Conservation (phyloP, 2,888 invertebrate genomes). For the Autographa pulchrina region DNA sequence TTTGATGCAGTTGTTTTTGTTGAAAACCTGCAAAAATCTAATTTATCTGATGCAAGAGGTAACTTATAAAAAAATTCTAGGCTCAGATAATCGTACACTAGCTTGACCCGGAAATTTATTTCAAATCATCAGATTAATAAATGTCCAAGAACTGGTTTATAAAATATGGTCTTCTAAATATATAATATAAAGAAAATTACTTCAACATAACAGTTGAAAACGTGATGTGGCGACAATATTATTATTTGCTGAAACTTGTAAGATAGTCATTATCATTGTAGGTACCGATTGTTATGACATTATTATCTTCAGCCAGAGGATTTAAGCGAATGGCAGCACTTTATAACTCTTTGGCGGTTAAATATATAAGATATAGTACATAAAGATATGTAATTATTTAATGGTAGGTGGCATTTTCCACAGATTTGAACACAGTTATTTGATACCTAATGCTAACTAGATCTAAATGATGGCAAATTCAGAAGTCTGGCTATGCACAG, state of each 20-base stretch:
- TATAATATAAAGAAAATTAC: background rate
- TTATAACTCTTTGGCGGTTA: conserved; percentile 14
- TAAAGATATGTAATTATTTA: background rate
- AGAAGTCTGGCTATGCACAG: too few relatives aligned
- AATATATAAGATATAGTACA: background rate
- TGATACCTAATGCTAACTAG: too few relatives aligned
- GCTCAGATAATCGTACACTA: too few relatives aligned
- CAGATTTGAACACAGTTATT: background rate
- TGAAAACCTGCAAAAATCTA: too few relatives aligned
- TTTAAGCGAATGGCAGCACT: conserved; percentile 30
- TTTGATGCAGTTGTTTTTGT: too few relatives aligned
- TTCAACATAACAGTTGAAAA: too few relatives aligned
- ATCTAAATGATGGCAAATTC: too few relatives aligned
- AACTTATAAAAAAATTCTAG: too few relatives aligned
- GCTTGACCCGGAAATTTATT: too few relatives aligned
- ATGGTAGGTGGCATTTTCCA: background rate
- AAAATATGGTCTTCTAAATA: background rate
- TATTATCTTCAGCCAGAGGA: conserved; percentile 32
- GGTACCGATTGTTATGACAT: conserved; percentile 14
- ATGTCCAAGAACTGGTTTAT: background rate
- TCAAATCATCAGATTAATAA: too few relatives aligned
- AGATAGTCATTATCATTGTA: conserved; percentile 38
- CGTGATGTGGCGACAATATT: conserved; percentile 14
- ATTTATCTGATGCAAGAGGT: too few relatives aligned
- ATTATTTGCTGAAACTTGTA: conserved; percentile 10